Percentiles rank a stretch among this genome's conserved stretches.
These are phyloP conservation scores for Zelleria hepariella DNA, from an alignment of 2,888 invertebrate genomes.

Conservation along the genomic window DNA sequence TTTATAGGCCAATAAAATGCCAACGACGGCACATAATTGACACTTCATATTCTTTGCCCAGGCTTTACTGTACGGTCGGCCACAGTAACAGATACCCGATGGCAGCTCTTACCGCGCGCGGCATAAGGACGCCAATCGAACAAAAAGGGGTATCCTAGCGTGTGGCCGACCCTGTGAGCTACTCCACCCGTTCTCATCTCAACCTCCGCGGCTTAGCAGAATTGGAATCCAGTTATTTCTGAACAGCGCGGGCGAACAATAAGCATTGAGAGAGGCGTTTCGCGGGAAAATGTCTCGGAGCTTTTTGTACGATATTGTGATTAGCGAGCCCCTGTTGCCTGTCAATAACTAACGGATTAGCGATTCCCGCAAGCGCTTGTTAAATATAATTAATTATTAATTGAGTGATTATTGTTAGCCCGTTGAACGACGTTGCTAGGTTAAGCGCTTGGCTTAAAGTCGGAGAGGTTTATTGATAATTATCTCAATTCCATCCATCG, in stretches of 20 bases:
- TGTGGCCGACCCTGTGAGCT: too few species aligned
- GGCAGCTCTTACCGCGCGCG: too few species aligned
- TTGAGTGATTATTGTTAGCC: not conserved
- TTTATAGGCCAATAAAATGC: too few species aligned
- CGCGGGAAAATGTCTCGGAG: conserved; percentile 38
- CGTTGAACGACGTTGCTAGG: not conserved
- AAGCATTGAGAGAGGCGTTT: conserved; percentile 32
- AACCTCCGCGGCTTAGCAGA: not conserved
- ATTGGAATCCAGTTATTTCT: conserved; percentile 23
- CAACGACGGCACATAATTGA: too few species aligned
- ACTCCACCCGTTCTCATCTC: not conserved
- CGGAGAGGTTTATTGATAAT: not conserved
- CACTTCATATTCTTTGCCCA: too few species aligned
- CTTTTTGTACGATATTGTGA: conserved; percentile 37
- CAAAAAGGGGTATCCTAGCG: too few species aligned
- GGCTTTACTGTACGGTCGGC: too few species aligned
- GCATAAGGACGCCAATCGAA: too few species aligned
- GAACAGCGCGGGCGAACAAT: conserved; percentile 56
- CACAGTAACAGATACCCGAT: too few species aligned
- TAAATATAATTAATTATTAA: not conserved
- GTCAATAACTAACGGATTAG: conserved; percentile 11
- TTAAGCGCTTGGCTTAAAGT: not conserved
- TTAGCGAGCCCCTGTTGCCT: conserved; percentile 8
- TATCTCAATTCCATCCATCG: too few species aligned
- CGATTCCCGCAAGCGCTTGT: not conserved